Conservation (phyloP, 2,113 vertebrate species). For the Nesoenas mayeri region DNA sequence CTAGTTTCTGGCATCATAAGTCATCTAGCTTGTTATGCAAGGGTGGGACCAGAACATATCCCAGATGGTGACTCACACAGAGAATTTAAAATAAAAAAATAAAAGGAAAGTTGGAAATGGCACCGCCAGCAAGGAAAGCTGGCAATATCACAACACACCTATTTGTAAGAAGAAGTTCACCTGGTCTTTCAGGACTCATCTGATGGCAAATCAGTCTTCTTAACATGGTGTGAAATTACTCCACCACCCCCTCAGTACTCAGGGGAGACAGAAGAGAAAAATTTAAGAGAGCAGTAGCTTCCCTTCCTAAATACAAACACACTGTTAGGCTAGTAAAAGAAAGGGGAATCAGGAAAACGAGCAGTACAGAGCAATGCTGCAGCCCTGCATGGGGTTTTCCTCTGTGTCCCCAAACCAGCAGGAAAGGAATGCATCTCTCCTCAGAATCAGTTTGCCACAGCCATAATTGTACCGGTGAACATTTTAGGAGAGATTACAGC, state of each 20-base stretch:
- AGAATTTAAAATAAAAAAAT: neutral
- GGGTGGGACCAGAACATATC: slow-evolving; percentile 30
- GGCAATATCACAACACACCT: slow-evolving; percentile 10
- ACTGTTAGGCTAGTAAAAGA: neutral
- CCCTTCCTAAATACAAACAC: neutral
- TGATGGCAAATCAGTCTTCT: neutral
- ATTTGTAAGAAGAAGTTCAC: neutral
- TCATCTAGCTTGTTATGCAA: slow-evolving; percentile 51
- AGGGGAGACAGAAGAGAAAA: neutral
- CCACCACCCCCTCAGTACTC: neutral
- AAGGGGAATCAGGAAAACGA: neutral
- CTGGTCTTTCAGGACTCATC: slow-evolving; percentile 5
- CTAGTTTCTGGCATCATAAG: slow-evolving; percentile 14
- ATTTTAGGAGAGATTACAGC: neutral
- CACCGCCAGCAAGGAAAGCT: neutral
- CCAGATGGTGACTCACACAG: slow-evolving; percentile 1
- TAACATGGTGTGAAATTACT: neutral
- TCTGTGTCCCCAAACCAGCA: neutral
- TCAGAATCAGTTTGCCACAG: neutral
- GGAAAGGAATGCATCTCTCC: neutral
- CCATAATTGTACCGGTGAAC: neutral
- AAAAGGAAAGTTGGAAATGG: neutral
- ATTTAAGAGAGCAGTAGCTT: neutral
- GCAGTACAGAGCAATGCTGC: neutral
- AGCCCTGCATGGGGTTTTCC: neutral